phyloP scores from a whole-genome alignment of 2,797 vertebrate species.

The Scolopax rusticola region DNA sequence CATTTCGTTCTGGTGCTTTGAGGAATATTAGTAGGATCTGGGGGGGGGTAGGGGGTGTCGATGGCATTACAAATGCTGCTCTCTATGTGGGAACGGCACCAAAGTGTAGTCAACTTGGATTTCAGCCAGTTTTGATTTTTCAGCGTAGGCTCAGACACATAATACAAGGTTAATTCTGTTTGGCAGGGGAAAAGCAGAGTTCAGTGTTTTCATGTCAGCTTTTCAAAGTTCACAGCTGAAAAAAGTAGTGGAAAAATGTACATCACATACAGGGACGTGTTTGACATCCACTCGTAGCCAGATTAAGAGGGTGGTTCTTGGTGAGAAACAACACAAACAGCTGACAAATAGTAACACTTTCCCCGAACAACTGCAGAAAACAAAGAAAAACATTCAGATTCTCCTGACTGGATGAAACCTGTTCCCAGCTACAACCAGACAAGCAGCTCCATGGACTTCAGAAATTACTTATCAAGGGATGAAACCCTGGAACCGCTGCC shows the following conservation, averaged over 20 bases:
- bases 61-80: background rate
- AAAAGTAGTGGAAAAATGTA: slow-evolving; percentile 42
- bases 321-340: slow-evolving; percentile 56
- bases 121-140: slow-evolving; percentile 12
- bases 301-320: slow-evolving; percentile 53
- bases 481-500: slow-evolving; percentile 93
- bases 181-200: slow-evolving; percentile 50
- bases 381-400: slow-evolving; percentile 85
- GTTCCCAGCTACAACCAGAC: slow-evolving; percentile 97
- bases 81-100: background rate
- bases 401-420: slow-evolving; percentile 91
- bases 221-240: slow-evolving; percentile 39
- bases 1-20: background rate
- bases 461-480: slow-evolving; percentile 88
- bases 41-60: fast-evolving
- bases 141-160: background rate
- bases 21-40: background rate
- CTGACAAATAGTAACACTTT: slow-evolving; percentile 68
- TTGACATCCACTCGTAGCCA: slow-evolving; percentile 39
- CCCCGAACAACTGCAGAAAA: slow-evolving; percentile 78
- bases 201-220: slow-evolving; percentile 46
- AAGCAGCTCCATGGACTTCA: slow-evolving; percentile 90
- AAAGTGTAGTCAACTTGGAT: background rate
- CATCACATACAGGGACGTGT: background rate
- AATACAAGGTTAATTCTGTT: slow-evolving; percentile 13